Evolutionary conservation across 2,113 vertebrate genomes (phyloP), one percentile per base, ranked within the genome.

Genomic region (Scomber colias): DNA sequence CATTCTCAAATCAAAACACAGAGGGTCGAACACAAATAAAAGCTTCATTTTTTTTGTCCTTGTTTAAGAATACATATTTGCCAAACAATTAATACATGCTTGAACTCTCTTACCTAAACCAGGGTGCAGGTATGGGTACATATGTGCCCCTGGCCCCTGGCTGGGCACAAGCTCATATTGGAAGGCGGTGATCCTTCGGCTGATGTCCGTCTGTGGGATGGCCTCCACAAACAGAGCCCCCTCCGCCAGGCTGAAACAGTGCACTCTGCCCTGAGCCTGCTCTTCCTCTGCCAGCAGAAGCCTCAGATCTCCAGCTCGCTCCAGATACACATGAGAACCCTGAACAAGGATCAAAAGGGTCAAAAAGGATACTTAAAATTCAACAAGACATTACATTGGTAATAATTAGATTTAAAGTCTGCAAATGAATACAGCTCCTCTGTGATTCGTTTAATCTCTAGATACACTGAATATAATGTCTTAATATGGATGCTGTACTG

Each of bases 181-280:
- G 92, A 99, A 98, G 73, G 96, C 95, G 0, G 97, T 97, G 68
- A 97, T 96, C 93, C 96, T 96, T 71, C 96, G 92, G 91, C 97
- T 95, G 92, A 99, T 98, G 95, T 98, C 97, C 53, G 89, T 92
- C 81, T 96, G 97, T 0, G 96, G 95, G 0, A 96, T 94, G 0
- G 97, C 97, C 93, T 99, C 97, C 68, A 99, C 91, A 45, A 98
- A 99, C 24, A 99, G 95, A n/a, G 94, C 95, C 0, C 97, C 96
- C 83, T 96, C 95, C 30, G 95, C 93, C 16, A 97, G 94, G 79
- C 87, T 71, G 12, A 98, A 97, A 87, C 97, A 99, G 61, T 88
- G 95, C 11, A 96, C 95, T 17, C 77, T 89, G 46, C 93, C 85
- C 0, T 83, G 92, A 21, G 90, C 88, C 48, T 90, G 94, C 6